These are phyloP conservation scores for Cancer borealis DNA, from an alignment of 2,888 invertebrate genomes.

Conservation along the genomic window DNA sequence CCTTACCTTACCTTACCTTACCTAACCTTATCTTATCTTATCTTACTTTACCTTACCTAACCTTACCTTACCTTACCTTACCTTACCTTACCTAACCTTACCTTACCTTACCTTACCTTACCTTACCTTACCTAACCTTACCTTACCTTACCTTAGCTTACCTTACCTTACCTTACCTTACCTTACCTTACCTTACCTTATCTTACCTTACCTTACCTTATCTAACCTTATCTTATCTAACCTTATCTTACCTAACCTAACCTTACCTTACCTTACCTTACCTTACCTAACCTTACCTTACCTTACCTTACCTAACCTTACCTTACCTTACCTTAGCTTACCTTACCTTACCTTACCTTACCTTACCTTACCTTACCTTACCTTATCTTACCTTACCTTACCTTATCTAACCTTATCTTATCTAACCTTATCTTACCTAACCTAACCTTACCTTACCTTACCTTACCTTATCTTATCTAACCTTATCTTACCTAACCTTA, in stretches of 20 bases:
- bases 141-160: background rate
- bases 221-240: conserved; percentile 10
- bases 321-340: background rate
- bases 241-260: conserved; percentile 18
- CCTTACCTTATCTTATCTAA: too few relatives aligned
- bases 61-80: background rate
- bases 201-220: conserved; percentile 10
- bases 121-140: conserved; percentile 21
- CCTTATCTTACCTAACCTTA: too few relatives aligned
- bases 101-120: conserved; percentile 21
- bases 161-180: background rate
- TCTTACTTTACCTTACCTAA: too few relatives aligned
- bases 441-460: too few relatives aligned
- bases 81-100: background rate
- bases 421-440: too few relatives aligned
- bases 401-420: too few relatives aligned
- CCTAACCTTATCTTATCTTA: too few relatives aligned
- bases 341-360: background rate
- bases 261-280: background rate
- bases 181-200: background rate
- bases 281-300: conserved; percentile 12
- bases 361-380: too few relatives aligned
- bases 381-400: too few relatives aligned
- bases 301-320: background rate
- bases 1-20: too few relatives aligned